phyloP scores from a whole-genome alignment of 2,797 vertebrate species.

The Girardinus metallicus region DNA sequence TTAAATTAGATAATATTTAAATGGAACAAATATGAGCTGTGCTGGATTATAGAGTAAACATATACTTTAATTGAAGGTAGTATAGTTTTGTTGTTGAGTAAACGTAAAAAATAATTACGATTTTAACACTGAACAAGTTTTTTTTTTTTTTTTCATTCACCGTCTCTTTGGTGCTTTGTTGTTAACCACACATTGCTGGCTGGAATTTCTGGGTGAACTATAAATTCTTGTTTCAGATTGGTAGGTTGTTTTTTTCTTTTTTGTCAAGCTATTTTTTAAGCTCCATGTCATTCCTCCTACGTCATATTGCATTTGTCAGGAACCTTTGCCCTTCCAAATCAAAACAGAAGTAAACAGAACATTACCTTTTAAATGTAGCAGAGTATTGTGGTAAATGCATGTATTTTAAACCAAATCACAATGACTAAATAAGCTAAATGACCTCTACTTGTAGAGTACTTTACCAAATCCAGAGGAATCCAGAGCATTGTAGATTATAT shows the following conservation, averaged over 20 bases:
- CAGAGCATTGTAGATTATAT: too few relatives aligned
- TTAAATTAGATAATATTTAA: not conserved
- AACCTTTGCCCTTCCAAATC: not conserved
- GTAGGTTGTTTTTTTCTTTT: not conserved
- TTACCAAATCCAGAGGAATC: too few relatives aligned
- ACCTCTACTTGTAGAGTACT: too few relatives aligned
- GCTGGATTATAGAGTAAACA: not conserved
- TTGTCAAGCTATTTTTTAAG: not conserved
- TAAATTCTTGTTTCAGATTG: not conserved
- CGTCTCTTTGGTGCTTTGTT: not conserved
- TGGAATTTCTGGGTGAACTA: not conserved
- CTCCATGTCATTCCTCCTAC: not conserved
- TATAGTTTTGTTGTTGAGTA: not conserved
- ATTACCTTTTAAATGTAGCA: not conserved
- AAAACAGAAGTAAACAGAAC: not conserved
- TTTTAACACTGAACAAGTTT: not conserved
- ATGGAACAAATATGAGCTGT: not conserved
- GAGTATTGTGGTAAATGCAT: not conserved
- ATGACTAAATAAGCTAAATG: too few relatives aligned
- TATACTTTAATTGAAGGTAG: not conserved
- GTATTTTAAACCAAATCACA: not conserved
- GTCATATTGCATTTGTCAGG: not conserved
- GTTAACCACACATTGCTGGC: not conserved
- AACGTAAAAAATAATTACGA: not conserved
- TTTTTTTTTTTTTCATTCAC: not conserved